Evolutionary conservation across 2,888 invertebrate genomes (phyloP).

Genomic region (Yponomeuta cagnagella): DNA sequence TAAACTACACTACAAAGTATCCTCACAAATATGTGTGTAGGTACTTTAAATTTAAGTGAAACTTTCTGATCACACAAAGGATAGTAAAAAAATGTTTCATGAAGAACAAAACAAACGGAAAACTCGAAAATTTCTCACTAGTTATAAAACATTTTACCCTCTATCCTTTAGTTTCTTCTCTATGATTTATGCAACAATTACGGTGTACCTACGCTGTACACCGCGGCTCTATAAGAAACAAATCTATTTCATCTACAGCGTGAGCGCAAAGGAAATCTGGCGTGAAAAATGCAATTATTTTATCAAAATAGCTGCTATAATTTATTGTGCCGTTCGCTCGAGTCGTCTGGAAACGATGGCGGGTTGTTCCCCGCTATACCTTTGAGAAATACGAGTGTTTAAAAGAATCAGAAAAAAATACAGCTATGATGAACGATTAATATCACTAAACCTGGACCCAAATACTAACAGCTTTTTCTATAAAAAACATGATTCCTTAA

Average conservation of each 20-base stretch:
- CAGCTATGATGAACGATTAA: too few species aligned
- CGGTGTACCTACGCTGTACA: not conserved
- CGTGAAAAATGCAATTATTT: slow-evolving; percentile 3
- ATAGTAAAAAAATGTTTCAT: too few species aligned
- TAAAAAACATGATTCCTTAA: too few species aligned
- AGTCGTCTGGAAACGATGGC: not conserved
- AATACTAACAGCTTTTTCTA: too few species aligned
- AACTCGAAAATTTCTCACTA: not conserved
- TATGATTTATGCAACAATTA: not conserved
- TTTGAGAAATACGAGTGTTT: too few species aligned
- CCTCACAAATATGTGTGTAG: too few species aligned
- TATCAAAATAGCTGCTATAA: not conserved
- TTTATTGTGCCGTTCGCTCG: not conserved
- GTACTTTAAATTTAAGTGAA: too few species aligned
- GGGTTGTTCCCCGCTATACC: not conserved
- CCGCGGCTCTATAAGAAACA: not conserved
- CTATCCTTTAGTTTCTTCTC: not conserved
- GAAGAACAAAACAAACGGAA: too few species aligned
- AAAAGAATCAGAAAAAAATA: too few species aligned
- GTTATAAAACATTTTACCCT: not conserved
- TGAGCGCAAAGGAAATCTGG: not conserved
- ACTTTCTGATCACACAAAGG: too few species aligned
- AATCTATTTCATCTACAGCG: not conserved
- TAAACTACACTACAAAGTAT: too few species aligned
- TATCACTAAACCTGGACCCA: too few species aligned